Evolutionary conservation across 2,113 vertebrate species (phyloP), one percentile per base, ranked within the genome.

Genomic region (Andinoacara biseriatus): DNA sequence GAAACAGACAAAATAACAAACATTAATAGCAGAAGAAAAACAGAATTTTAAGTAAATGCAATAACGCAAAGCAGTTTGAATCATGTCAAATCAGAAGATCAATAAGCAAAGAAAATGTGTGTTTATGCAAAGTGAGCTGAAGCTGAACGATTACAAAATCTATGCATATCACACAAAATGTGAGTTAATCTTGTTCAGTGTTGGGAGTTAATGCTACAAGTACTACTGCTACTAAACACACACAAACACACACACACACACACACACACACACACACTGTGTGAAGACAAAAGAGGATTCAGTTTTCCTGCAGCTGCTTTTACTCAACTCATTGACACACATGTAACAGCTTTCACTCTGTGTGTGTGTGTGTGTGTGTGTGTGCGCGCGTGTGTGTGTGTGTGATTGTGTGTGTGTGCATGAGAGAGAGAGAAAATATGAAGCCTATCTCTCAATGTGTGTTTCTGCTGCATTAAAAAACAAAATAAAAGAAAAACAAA

Each of bases 321-420:
- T 58, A 82, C 60, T 77, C 80, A 18, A 17, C 84, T 91, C 85
- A 74, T 74, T 83, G 85, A 85, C 87, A 86, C 83, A 75, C 87
- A 57, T 57, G 57, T 78, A 75, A 81, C 75, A 83, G 65, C 26
- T 81, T 56, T 74, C 76, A 57, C 35, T 6, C 46, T 17, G 60
- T 5, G 63, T 15, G 84, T 81, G 79, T 74, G 52, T 54, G 74
- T 81, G 74, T 57, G 59, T 80, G 63, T 67, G 78, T 63, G 38
- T 52, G 69, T 72, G 77, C 58, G 69, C 59, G 74, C 65, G 65
- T 54, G 72, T 79, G 72, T 49, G 65, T 67, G 67, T 79, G 84
- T 72, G 62, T 49, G 67, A 43, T 40, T 33, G 24, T 63, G 5
- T 58, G 35, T 58, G 29, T 61, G 40, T 56, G 38, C 76, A 26